Evolutionary conservation across 2,888 invertebrate genomes (phyloP).

Genomic region (Brenthis ino): DNA sequence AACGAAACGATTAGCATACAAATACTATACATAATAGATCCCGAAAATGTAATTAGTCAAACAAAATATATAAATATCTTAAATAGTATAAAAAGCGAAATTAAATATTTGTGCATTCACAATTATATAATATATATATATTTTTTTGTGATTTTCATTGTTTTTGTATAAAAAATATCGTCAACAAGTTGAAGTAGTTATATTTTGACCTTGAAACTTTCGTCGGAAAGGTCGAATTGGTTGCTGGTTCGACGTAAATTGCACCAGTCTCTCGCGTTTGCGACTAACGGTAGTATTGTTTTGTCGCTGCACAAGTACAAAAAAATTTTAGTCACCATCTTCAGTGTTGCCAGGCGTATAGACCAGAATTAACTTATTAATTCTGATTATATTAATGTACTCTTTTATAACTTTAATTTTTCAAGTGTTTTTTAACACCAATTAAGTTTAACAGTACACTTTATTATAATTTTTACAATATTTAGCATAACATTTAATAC

Average conservation of each 20-base stretch:
- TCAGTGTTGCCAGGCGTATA: conserved; percentile 14
- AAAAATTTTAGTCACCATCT: conserved; percentile 58
- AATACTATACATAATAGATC: conserved; percentile 36
- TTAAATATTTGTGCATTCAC: conserved; percentile 78
- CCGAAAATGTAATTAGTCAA: conserved; percentile 52
- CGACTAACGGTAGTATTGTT: conserved; percentile 73
- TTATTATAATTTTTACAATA: neutral
- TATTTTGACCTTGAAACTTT: conserved; percentile 59
- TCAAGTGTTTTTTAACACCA: too few relatives aligned
- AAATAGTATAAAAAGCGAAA: conserved; percentile 64
- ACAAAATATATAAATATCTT: conserved; percentile 79
- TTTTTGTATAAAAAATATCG: conserved; percentile 62
- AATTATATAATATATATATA: conserved; percentile 40
- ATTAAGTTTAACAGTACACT: neutral
- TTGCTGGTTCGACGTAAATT: conserved; percentile 56
- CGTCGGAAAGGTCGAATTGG: conserved; percentile 61
- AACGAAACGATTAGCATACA: conserved; percentile 50
- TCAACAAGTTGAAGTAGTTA: conserved; percentile 55
- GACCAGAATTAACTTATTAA: neutral
- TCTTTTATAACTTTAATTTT: neutral
- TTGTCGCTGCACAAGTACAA: conserved; percentile 73
- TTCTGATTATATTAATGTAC: neutral
- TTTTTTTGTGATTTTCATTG: conserved; percentile 67
- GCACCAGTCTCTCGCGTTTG: conserved; percentile 77
- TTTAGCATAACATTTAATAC: neutral